Base-by-base conservation (phyloP, 2,888 invertebrate species). In the Mayetiola destructor region DNA sequence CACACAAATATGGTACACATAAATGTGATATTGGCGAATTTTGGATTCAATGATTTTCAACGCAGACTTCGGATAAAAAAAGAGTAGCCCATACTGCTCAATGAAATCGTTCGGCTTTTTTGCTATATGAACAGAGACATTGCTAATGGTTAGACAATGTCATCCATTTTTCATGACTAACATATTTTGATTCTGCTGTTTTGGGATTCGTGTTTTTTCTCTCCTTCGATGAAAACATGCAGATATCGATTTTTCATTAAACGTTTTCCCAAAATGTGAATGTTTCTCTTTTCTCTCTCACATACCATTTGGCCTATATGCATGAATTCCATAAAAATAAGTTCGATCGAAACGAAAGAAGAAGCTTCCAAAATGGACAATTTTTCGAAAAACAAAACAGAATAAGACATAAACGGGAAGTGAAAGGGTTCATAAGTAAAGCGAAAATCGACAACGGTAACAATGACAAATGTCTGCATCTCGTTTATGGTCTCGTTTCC, bases 401-500 rank as follows among this genome's bases (percentile, higher is more conserved):
- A n/a, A n/a, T n/a, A n/a, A n/a, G n/a, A n/a, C n/a, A n/a, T n/a
- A n/a, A n/a, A n/a, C n/a, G n/a, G n/a, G n/a, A n/a, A n/a, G n/a
- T n/a, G n/a, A n/a, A n/a, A n/a, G n/a, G n/a, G n/a, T n/a, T n/a
- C 3, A 14, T 10, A 23, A 23, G 12, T 12, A 21, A 23, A 42
- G 42, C 3, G 23, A 42, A 42, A 23, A 23, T 18, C 23, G 42
- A 23, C 23, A 42, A 12, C 21, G 10, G 2, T 20, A 39, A 2
- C 21, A 42, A 6, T 27, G 27, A 48, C 21, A 42, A 48, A 16
- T 27, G 48, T 48, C 48, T 23, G n/a, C n/a, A n/a, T n/a, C n/a
- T n/a, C n/a, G 48, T 48, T 27, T 27, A 48, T 48, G 27, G 48
- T 48, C 48, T 48, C n/a, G 48, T 48, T 27, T 48, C 27, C n/a